Percentiles rank a stretch among this genome's conserved stretches.
Conservation (phyloP, 2,888 invertebrate species). For the Strigamia transsilvanica region DNA sequence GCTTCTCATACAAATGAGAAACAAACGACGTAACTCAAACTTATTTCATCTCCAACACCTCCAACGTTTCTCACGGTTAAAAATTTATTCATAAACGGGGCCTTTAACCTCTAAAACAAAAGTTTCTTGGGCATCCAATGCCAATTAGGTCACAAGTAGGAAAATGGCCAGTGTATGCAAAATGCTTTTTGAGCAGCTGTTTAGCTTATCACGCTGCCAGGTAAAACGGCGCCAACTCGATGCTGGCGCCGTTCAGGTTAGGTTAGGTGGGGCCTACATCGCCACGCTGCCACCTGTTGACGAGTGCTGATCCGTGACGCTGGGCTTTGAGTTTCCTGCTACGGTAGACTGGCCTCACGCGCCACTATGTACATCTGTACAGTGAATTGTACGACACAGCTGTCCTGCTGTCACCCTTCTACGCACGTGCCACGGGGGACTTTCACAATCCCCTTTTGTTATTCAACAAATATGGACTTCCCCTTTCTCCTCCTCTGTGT, state of each 20-base stretch:
- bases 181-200: constrained; percentile 3
- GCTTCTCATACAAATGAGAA: constrained; percentile 8
- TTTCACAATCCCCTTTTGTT: neutral
- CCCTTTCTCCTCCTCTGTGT: neutral
- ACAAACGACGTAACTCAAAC: neutral
- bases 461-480: neutral
- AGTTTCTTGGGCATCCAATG: neutral
- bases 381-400: neutral
- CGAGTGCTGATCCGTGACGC: neutral
- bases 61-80: neutral
- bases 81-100: neutral
- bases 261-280: neutral
- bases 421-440: neutral
- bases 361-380: too few relatives aligned
- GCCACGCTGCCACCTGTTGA: constrained; percentile 27
- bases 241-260: neutral
- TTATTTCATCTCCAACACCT: constrained; percentile 14
- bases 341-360: neutral
- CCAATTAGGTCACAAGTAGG: constrained; percentile 1
- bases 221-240: neutral
- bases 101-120: constrained; percentile 9
- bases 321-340: neutral
- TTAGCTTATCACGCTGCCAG: constrained; percentile 9
- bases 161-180: neutral
- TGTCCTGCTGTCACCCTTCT: constrained; percentile 9